phyloP scores from a whole-genome alignment of 2,888 invertebrate genomes.

The Hypomecis punctinalis region DNA sequence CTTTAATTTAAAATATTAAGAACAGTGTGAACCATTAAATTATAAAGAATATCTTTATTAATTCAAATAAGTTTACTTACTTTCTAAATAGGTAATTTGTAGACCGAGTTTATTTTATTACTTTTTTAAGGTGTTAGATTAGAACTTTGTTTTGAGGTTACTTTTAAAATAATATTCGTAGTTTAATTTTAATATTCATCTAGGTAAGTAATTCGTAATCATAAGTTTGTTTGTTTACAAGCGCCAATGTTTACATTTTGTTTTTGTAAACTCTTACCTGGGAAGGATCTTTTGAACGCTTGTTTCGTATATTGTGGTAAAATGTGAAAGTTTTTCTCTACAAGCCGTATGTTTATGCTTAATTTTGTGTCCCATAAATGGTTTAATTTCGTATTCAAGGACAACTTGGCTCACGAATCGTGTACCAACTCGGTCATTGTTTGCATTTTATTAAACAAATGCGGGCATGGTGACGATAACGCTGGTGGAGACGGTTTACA shows the following conservation, averaged over 20 bases:
- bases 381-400: constrained; percentile 30
- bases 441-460: constrained; percentile 37
- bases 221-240: constrained; percentile 14
- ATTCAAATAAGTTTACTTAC: constrained; percentile 30
- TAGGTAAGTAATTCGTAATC: constrained; percentile 13
- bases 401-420: constrained; percentile 22
- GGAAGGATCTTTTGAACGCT: constrained; percentile 40
- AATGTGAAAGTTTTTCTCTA: constrained; percentile 73
- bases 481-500: neutral
- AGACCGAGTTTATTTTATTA: constrained; percentile 30
- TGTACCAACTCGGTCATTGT: constrained; percentile 29
- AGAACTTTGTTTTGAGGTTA: neutral
- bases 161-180: neutral
- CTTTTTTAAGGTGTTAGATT: constrained; percentile 19
- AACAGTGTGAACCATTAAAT: constrained; percentile 9
- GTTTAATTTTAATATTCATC: constrained; percentile 1
- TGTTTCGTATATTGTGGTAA: constrained; percentile 43
- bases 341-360: constrained; percentile 64
- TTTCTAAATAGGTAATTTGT: constrained; percentile 41
- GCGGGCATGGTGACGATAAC: constrained; percentile 25
- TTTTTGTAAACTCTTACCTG: constrained; percentile 23
- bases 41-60: constrained; percentile 17
- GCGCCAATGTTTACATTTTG: constrained; percentile 10
- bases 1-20: neutral
- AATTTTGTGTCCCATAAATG: constrained; percentile 46